Conservation (phyloP, 2,888 invertebrate species). For the Entomobrya proxima region DNA sequence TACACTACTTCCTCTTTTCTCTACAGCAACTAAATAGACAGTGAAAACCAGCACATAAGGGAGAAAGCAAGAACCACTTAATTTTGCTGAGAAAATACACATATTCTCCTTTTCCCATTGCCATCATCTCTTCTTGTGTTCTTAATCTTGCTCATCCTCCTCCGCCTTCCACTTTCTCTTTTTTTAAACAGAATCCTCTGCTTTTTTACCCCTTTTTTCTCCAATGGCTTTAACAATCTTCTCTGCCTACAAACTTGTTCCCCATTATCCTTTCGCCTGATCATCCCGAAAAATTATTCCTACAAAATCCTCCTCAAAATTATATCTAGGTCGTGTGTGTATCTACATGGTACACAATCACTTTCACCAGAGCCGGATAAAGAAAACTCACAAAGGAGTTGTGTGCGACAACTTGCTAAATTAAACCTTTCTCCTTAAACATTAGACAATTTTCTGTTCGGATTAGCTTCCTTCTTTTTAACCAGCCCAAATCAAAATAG, state of each 20-base stretch:
- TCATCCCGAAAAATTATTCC: too few species aligned
- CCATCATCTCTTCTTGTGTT: background rate
- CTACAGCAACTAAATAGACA: constrained; percentile 21
- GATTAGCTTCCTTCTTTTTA: background rate
- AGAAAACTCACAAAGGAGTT: background rate
- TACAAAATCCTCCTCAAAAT: too few species aligned
- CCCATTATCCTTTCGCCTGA: too few species aligned
- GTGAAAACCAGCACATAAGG: background rate
- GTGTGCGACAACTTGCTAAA: constrained; percentile 52
- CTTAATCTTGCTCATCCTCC: too few species aligned
- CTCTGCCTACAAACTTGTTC: constrained; percentile 1
- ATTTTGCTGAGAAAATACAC: constrained; percentile 36
- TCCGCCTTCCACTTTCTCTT: too few species aligned
- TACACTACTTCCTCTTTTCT: background rate
- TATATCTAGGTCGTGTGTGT: too few species aligned
- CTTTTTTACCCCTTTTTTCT: too few species aligned
- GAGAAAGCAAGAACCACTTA: constrained; percentile 43
- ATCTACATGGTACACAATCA: background rate
- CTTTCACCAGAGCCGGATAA: background rate
- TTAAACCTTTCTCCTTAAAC: constrained; percentile 13
- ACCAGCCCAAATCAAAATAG: background rate
- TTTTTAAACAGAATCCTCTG: too few species aligned
- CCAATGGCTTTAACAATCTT: background rate
- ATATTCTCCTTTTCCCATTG: background rate
- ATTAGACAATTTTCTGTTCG: too few species aligned